A percentile compares a stretch with the other conserved stretches of the same genome.
Conservation (phyloP, 2,113 vertebrate genomes). For the Clupea harengus region DNA sequence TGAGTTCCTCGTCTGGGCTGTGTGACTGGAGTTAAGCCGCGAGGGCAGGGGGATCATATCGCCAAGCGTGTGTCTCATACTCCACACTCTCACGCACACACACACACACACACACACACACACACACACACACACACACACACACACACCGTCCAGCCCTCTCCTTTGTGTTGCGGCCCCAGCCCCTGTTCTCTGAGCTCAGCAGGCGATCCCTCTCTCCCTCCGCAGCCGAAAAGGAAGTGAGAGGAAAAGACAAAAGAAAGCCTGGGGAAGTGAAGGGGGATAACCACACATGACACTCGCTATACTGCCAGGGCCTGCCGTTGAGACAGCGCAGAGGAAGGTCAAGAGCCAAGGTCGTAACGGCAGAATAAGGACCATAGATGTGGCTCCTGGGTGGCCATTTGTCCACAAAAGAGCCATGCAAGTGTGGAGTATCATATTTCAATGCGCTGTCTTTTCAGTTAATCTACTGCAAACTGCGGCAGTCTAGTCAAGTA, state of each 20-base stretch:
- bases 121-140: background rate
- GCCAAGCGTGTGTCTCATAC: background rate
- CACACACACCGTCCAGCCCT: background rate
- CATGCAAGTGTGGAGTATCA: background rate
- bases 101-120: background rate
- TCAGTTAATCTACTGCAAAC: background rate
- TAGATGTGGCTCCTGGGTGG: background rate
- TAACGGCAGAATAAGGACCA: background rate
- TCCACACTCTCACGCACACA: background rate
- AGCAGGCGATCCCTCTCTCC: background rate
- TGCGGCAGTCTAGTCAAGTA: conserved; percentile 6
- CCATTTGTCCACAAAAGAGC: background rate
- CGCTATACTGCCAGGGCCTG: background rate
- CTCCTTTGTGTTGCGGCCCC: background rate
- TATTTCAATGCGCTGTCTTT: background rate
- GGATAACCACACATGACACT: background rate
- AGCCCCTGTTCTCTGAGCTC: background rate
- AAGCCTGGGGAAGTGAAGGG: background rate
- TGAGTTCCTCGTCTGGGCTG: background rate
- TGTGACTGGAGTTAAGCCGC: background rate
- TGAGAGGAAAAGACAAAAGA: background rate
- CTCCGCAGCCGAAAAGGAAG: background rate
- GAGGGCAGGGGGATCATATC: background rate
- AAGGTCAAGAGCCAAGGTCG: background rate
- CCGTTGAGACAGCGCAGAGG: background rate